Conservation (phyloP, 35 echinoderm and acorn worm genomes). For the Holothuria glaberrima region DNA sequence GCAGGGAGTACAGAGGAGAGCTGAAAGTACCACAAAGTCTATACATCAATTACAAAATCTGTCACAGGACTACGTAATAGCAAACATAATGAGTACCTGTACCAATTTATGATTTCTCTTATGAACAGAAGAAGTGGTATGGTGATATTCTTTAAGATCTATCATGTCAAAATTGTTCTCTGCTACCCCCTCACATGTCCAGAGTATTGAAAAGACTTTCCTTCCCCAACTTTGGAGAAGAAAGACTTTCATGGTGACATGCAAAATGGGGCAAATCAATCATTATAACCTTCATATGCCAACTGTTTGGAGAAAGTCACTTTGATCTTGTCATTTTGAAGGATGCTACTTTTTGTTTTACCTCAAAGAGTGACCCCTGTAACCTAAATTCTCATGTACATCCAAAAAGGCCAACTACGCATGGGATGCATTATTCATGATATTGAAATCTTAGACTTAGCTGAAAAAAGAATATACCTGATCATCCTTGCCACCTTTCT, state of each 20-base stretch:
- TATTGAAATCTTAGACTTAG: too few relatives aligned
- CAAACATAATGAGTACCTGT: not conserved
- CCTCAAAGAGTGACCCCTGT: not conserved
- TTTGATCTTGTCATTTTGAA: not conserved
- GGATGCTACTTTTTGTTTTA: not conserved
- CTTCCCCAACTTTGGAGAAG: not conserved
- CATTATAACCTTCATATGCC: not conserved
- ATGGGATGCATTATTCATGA: too few relatives aligned
- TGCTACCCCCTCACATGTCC: not conserved
- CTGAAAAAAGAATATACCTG: too few relatives aligned
- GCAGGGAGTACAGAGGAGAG: not conserved
- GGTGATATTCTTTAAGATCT: not conserved
- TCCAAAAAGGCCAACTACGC: not conserved
- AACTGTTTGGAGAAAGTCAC: not conserved
- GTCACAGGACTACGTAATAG: not conserved
- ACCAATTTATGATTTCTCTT: not conserved
- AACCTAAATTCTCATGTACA: not conserved
- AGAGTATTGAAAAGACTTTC: not conserved
- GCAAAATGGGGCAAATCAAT: conserved; percentile 3
- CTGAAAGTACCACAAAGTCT: not conserved
- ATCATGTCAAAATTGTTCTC: not conserved
- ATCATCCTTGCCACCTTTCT: too few relatives aligned
- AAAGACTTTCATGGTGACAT: not conserved
- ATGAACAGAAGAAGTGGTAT: not conserved
- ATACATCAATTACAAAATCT: conserved; percentile 5